phyloP scores from a whole-genome alignment of 2,113 vertebrate species.

The Bambusicola thoracicus region DNA sequence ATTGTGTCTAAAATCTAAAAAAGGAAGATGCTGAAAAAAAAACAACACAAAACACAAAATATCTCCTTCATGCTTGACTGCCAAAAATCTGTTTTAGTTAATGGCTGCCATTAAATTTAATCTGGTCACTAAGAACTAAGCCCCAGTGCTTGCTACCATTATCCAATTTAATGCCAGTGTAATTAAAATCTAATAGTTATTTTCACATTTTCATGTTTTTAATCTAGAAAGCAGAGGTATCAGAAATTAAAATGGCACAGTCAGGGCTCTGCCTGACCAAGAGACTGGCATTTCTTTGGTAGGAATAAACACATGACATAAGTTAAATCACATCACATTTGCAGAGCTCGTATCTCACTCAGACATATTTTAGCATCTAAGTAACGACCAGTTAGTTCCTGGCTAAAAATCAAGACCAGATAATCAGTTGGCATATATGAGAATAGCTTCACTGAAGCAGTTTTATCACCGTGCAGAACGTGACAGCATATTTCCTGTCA shows the following conservation, averaged over 20 bases:
- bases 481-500: neutral
- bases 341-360: neutral
- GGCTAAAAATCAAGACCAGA: constrained; percentile 26
- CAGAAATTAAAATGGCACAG: neutral
- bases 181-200: constrained; percentile 7
- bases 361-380: neutral
- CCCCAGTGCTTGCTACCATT: neutral
- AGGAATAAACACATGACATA: neutral
- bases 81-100: neutral
- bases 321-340: constrained; percentile 13
- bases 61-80: neutral
- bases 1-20: neutral
- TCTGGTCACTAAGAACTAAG: neutral
- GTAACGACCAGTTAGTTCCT: constrained; percentile 12
- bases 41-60: neutral
- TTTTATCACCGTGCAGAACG: neutral
- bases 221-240: neutral
- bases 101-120: neutral
- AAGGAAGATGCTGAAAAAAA: neutral
- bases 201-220: neutral
- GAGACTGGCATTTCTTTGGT: neutral
- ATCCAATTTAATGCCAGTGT: neutral
- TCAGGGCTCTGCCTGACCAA: neutral
- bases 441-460: neutral
- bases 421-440: neutral